Evolutionary conservation across 2,888 invertebrate genomes (phyloP), one percentile per base, ranked within the genome.

Genomic region (Phragmatobia fuliginosa): DNA sequence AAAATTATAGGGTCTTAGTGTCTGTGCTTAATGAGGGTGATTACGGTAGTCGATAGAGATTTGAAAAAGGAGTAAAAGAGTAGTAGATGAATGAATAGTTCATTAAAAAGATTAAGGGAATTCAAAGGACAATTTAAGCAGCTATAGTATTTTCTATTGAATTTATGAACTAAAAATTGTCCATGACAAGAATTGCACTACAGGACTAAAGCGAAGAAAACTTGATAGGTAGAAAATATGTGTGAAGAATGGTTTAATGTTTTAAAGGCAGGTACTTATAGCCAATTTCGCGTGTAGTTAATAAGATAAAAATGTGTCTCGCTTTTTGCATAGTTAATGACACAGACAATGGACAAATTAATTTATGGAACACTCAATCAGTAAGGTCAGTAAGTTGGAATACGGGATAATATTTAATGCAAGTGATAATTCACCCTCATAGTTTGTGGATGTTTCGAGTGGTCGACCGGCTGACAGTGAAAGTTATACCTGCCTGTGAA

Each of bases 381-480:
- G 65, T 56, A 63, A 21, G 31, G 58, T 36, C 41, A 64, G 61
- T 68, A 45, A 67, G 25, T 78, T 68, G 74, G 81, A 76, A 77
- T 76, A 72, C 59, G 71, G 77, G 77, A 78, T 68, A 80, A 82
- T 87, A 85, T 82, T n/a, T 81, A 85, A 85, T 76, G 84, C 82
- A 83, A 85, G 83, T 82, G 75, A 85, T 90, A 91, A 96, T 97
- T 97, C 97, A 99, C 99, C 97, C 98, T 97, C 95, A 98, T 95
- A 88, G 98, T 98, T 96, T 97, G 97, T 92, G 98, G 97, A 96
- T 97, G 97, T 95, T 97, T 97, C 93, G 98, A 97, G 96, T 98
- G 98, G 96, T 99, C 98, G 94, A 99, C 99, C 88, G 99, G 99
- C 96, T 99, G 98, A 96, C 99, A 99, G 93, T 97, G 97, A 96